Conservation (phyloP, 2,888 invertebrate species). For the Norana najaformis region DNA sequence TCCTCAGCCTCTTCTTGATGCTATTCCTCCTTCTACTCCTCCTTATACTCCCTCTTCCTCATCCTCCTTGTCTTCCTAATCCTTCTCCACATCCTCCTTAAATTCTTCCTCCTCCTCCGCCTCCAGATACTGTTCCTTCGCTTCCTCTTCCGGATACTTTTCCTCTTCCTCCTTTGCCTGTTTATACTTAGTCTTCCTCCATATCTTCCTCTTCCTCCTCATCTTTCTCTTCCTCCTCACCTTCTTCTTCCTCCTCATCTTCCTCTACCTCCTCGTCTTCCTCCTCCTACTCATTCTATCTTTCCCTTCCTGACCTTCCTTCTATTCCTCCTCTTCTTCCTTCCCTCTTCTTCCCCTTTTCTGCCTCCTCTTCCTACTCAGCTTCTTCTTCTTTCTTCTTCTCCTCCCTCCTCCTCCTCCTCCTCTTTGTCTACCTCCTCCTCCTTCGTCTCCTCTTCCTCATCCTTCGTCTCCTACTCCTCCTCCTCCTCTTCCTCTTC, state of each 20-base stretch:
- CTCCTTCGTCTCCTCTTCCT: neutral
- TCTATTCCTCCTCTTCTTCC: neutral
- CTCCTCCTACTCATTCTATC: neutral
- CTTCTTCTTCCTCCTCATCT: neutral
- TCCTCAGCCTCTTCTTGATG: too few species aligned
- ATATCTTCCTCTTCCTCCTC: neutral
- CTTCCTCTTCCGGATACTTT: too few species aligned
- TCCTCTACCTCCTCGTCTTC: neutral
- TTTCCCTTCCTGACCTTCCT: too few species aligned
- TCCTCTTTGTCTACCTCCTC: neutral
- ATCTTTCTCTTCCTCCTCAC: neutral
- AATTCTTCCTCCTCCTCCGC: too few species aligned
- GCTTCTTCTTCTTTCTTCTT: neutral
- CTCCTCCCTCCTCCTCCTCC: neutral
- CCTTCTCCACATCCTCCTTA: neutral
- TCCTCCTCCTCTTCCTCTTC: neutral
- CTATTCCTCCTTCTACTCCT: too few species aligned
- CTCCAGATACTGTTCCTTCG: too few species aligned
- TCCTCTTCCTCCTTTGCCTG: neutral
- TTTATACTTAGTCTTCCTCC: neutral
- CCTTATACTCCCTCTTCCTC: too few species aligned
- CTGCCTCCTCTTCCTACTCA: neutral
- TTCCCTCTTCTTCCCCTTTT: neutral
- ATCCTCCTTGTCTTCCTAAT: too few species aligned
- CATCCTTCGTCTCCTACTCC: neutral